Evolutionary conservation across 2,113 vertebrate genomes (phyloP), one percentile per base, ranked within the genome.

Genomic region (Australoheros scitulus): DNA sequence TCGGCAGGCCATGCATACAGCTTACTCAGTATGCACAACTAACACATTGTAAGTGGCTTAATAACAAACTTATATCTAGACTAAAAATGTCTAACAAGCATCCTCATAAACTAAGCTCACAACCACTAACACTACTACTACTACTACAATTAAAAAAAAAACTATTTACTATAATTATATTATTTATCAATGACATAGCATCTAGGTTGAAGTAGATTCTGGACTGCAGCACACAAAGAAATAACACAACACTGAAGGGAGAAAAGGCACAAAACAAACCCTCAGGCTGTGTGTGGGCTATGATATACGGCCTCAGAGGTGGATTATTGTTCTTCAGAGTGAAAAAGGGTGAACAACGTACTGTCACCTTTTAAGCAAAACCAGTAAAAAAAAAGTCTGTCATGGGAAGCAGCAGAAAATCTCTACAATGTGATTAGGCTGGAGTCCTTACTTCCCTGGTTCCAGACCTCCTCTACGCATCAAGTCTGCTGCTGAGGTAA

Each of bases 311-410:
- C 43, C 65, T 72, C 65, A 52, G 24, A 72, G 65, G 65, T 72
- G 47, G 65, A 52, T 72, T 72, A 72, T 52, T 72, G 65, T 72
- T 72, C 65, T 52, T 72, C 47, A 52, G 24, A 72, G 47, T 32
- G 26, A n/a, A 52, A 72, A 26, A 32, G 17, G 47, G 26, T 52
- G 65, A 72, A 20, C 24, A 72, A 52, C 24, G 50, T 52, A 10
- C 65, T 72, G 65, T 72, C 43, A 52, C 17, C 24, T 26, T 52
- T 52, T 24, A 32, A 72, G 47, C 65, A 52, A 72, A 52, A 72
- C 17, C 10, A 72, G 24, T 72, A 52, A 72, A 70, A 50, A 0
- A 72, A 70, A 50, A 0, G 6, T 32, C 65, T 72, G 65, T 47
- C 47, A 72, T 32, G 47, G 47, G 17, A 72, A 52, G 26, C 11